Base-by-base conservation (phyloP, 2,888 invertebrate genomes). In the Hedya salicella region DNA sequence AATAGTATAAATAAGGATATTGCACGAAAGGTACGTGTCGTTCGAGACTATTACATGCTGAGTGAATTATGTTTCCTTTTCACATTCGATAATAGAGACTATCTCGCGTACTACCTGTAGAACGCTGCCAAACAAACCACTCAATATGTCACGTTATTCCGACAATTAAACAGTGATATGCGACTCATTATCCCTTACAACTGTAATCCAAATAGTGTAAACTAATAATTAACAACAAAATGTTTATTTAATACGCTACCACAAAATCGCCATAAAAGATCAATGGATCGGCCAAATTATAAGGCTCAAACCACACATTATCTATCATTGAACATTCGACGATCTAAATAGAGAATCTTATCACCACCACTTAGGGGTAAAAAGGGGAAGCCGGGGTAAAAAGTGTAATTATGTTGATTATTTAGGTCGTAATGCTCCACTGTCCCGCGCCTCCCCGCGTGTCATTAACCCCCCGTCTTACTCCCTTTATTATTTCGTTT, bases 331-430 rank as follows among this genome's bases (percentile, higher is more conserved):
- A 9, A 60, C 21, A 75, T 75, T 78, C 75, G 78, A 75, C 75
- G 78, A 82, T 82, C 78, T 78, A 79, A 85, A 86, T 81, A 82
- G 79, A 81, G 81, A 84, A 82, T 86, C 86, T 86, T 86, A 86
- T 83, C 81, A 83, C 79, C 82, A 79, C 77, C 82, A 85, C 85
- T 87, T 85, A 85, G 83, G 83, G 81, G 82, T 82, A 78, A 82
- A 88, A 86, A 82, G 87, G 82, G 86, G 83, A 85, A 83, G 82
- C 78, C 79, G 81, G 86, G 88, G 88, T 89, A 89, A 90, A 90
- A 92, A 91, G 87, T 91, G 86, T 91, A 91, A 92, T 91, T 92
- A 91, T 91, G 90, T 91, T 91, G 89, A 91, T 91, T 91, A 92
- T 92, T 91, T 91, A 87, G 90, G 87, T 88, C 89, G 87, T 91